Evolutionary conservation across 2,797 vertebrate genomes (phyloP).

Genomic region (Emydoidea blandingii): DNA sequence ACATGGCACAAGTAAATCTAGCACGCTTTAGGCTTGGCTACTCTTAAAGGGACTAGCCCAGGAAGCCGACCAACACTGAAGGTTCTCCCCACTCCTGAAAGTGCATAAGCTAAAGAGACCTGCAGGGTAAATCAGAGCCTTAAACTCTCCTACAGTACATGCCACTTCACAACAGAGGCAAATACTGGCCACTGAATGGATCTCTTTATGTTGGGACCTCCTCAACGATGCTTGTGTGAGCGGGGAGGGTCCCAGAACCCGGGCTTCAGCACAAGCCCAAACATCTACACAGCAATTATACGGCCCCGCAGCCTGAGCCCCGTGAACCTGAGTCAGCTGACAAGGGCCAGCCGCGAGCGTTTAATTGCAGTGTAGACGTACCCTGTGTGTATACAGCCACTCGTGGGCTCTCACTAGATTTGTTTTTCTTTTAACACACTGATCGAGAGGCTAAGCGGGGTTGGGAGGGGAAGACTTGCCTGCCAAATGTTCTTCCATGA

Average conservation of each 20-base stretch:
- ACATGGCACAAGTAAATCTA: not conserved
- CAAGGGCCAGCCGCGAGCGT: accelerated
- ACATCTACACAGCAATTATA: not conserved
- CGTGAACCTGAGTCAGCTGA: not conserved
- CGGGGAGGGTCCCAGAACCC: not conserved
- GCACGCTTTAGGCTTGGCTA: not conserved
- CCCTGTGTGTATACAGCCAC: not conserved
- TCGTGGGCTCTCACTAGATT: not conserved
- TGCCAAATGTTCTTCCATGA: too few species aligned
- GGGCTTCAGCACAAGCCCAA: not conserved
- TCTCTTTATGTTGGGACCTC: not conserved
- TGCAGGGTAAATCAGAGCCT: accelerated
- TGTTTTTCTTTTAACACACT: not conserved
- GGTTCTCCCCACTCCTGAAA: not conserved
- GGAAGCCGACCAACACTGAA: not conserved
- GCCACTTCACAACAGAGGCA: not conserved
- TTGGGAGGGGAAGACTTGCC: accelerated
- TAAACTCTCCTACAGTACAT: not conserved
- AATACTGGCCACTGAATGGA: accelerated
- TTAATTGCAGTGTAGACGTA: not conserved
- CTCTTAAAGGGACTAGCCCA: not conserved
- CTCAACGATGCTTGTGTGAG: not conserved
- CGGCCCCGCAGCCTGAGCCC: not conserved
- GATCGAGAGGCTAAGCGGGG: accelerated
- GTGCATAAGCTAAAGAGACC: not conserved